These are phyloP conservation scores for Choloepus hoffmanni DNA, from an alignment of 2,113 vertebrate species.

Conservation along the genomic window DNA sequence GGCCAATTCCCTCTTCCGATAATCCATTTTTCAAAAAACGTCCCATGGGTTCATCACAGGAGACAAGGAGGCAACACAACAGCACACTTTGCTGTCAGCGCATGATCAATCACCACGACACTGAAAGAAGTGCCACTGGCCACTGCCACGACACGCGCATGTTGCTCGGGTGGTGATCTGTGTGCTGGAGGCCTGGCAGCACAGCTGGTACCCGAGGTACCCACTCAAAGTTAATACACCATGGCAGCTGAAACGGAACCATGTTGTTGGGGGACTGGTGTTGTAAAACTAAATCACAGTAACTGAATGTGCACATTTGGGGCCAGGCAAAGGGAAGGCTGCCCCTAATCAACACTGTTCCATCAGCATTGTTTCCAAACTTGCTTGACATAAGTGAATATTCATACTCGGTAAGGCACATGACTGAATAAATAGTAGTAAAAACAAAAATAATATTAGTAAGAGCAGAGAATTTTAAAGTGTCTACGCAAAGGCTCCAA, in stretches of 20 bases:
- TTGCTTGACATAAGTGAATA: neutral
- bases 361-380: neutral
- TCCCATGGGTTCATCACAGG: too few species aligned
- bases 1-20: neutral
- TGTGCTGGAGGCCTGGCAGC: neutral
- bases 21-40: neutral
- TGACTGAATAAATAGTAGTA: neutral
- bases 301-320: neutral
- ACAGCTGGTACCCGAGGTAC: neutral
- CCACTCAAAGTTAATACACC: neutral
- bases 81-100: rapidly evolving
- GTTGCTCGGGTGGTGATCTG: rapidly evolving
- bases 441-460: neutral
- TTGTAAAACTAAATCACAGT: neutral
- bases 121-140: neutral
- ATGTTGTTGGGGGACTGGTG: rapidly evolving
- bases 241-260: neutral
- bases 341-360: neutral
- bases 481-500: too few species aligned
- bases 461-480: neutral
- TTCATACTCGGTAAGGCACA: neutral
- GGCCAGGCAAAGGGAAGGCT: rapidly evolving
- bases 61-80: neutral
- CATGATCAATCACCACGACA: neutral
- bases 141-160: rapidly evolving